Conservation (phyloP, 2,113 vertebrate genomes). For the Trachemys scripta region DNA sequence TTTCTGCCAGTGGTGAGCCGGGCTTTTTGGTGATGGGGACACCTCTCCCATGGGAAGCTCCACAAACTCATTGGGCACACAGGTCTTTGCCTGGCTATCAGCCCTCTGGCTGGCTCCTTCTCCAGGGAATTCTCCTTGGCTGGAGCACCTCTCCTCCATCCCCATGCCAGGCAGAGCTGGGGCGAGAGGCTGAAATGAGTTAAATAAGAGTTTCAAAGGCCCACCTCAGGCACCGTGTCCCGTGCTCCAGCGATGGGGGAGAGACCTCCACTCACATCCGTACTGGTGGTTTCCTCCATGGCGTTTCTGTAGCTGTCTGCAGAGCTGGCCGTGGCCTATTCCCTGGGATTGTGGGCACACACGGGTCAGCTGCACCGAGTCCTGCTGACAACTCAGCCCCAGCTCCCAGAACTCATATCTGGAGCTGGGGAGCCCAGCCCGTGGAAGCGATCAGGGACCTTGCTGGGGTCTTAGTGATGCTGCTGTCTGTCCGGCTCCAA, state of each 20-base stretch:
- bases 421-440: neutral
- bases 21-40: neutral
- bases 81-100: too few species aligned
- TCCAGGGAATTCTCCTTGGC: neutral
- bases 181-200: neutral
- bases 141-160: neutral
- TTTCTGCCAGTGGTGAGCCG: neutral
- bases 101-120: accelerated
- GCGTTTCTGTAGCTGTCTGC: neutral
- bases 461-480: neutral
- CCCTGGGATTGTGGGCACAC: accelerated
- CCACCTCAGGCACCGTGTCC: accelerated
- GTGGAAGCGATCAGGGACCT: neutral
- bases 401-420: neutral
- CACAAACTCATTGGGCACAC: neutral
- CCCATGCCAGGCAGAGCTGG: accelerated
- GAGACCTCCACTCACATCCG: too few species aligned
- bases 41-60: neutral
- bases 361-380: too few species aligned
- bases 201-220: conserved; percentile 2
- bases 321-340: accelerated
- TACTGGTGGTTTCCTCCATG: neutral
- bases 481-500: neutral
- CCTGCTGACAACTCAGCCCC: too few species aligned
- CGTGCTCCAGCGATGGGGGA: accelerated